Percentiles rank a stretch among this genome's conserved stretches.
Evolutionary conservation across 2,888 invertebrate species (phyloP).

Genomic region (Carpatolechia fugitivella): DNA sequence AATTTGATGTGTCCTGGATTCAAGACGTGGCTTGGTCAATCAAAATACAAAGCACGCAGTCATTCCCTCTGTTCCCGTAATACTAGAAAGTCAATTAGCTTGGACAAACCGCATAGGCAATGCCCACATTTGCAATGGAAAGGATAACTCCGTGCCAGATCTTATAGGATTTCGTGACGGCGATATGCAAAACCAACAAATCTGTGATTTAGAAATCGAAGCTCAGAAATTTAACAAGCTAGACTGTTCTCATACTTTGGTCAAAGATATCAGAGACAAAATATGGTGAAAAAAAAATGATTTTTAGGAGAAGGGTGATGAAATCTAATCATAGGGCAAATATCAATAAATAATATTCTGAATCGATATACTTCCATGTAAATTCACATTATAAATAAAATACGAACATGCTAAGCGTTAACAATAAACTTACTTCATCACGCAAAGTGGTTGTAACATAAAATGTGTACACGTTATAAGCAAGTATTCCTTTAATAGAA

Average conservation of each 20-base stretch:
- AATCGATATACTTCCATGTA: too few species aligned
- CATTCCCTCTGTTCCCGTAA: constrained; percentile 14
- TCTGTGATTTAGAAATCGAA: constrained; percentile 4
- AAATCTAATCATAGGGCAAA: too few species aligned
- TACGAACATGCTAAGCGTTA: too few species aligned
- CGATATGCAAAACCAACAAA: constrained; percentile 6
- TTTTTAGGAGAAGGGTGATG: too few species aligned
- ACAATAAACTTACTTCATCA: too few species aligned
- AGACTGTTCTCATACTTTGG: neutral
- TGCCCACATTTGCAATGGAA: constrained; percentile 9
- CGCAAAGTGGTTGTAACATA: too few species aligned
- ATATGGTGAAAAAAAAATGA: too few species aligned
- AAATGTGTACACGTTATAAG: too few species aligned
- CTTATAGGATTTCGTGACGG: constrained; percentile 2
- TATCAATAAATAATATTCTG: too few species aligned
- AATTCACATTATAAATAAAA: too few species aligned
- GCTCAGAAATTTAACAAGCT: neutral
- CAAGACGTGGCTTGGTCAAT: neutral
- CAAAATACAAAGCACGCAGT: neutral
- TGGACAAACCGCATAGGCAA: constrained; percentile 8
- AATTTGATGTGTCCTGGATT: neutral
- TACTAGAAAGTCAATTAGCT: constrained; percentile 20
- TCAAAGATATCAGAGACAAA: too few species aligned
- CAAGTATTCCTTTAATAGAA: too few species aligned
- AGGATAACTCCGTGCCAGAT: neutral